phyloP scores from a whole-genome alignment of 2,113 vertebrate species.

The Osmerus eperlanus region DNA sequence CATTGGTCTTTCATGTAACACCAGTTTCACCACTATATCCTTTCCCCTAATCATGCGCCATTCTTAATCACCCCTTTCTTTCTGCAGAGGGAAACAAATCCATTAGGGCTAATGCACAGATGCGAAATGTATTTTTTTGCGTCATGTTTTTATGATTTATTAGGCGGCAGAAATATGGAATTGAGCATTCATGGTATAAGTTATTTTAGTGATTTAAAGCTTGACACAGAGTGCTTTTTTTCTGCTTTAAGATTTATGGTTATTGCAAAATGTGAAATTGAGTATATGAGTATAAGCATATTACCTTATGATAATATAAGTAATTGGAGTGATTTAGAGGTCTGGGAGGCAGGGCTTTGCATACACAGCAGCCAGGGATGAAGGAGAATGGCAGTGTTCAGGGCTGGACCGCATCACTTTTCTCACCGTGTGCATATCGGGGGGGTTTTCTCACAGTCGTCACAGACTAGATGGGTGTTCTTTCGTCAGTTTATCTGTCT shows the following conservation, averaged over 20 bases:
- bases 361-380: conserved; percentile 47
- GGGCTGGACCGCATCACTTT: not conserved
- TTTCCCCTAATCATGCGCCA: conserved; percentile 10
- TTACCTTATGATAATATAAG: conserved; percentile 76
- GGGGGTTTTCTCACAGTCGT: not conserved
- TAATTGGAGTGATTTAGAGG: conserved; percentile 73
- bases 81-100: conserved; percentile 51
- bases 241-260: conserved; percentile 66
- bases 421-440: not conserved
- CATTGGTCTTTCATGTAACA: conserved; percentile 23
- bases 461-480: not conserved
- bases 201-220: conserved; percentile 74
- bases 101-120: conserved; percentile 70
- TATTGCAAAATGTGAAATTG: conserved; percentile 71
- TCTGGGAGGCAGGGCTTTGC: conserved; percentile 44
- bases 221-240: conserved; percentile 64
- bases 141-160: conserved; percentile 69
- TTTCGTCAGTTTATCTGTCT: not conserved
- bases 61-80: not conserved
- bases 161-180: conserved; percentile 65
- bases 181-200: conserved; percentile 66
- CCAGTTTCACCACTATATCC: conserved; percentile 23
- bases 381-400: conserved; percentile 44
- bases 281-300: conserved; percentile 74
- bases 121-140: conserved; percentile 38